Conservation (phyloP, 2,113 vertebrate species). For the Psammodynastes pulverulentus region DNA sequence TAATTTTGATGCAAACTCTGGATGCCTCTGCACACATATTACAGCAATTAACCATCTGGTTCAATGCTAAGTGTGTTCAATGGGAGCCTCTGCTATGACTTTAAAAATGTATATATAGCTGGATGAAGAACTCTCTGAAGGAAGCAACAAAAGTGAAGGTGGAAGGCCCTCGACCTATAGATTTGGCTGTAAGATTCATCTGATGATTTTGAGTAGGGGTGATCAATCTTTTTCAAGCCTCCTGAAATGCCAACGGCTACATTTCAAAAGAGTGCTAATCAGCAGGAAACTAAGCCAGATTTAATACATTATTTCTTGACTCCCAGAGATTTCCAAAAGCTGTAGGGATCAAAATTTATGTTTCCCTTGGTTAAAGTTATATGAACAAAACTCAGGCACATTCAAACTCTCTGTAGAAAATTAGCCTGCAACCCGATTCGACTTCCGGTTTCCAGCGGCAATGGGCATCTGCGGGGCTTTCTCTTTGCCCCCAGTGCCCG, state of each 20-base stretch:
- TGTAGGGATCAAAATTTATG: background rate
- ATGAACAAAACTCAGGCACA: background rate
- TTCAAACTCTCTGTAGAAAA: background rate
- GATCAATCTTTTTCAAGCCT: background rate
- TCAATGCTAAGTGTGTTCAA: constrained; percentile 12
- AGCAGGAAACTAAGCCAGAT: background rate
- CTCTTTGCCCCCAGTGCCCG: too few relatives aligned
- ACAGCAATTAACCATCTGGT: constrained; percentile 7
- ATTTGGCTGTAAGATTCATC: background rate
- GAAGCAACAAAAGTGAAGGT: background rate
- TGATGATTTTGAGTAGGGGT: background rate
- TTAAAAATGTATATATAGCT: background rate
- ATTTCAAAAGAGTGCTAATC: background rate
- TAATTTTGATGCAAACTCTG: background rate
- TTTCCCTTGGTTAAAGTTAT: background rate
- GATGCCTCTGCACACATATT: background rate
- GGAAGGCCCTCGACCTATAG: background rate
- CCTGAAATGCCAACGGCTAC: background rate
- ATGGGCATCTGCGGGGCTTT: too few relatives aligned
- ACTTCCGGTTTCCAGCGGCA: too few relatives aligned
- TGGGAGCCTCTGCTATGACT: background rate
- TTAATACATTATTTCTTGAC: background rate
- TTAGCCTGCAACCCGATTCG: background rate
- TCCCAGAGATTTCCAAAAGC: background rate
- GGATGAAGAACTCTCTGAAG: background rate